Conservation (phyloP, 2,888 invertebrate species). For the Acheta domesticus region DNA sequence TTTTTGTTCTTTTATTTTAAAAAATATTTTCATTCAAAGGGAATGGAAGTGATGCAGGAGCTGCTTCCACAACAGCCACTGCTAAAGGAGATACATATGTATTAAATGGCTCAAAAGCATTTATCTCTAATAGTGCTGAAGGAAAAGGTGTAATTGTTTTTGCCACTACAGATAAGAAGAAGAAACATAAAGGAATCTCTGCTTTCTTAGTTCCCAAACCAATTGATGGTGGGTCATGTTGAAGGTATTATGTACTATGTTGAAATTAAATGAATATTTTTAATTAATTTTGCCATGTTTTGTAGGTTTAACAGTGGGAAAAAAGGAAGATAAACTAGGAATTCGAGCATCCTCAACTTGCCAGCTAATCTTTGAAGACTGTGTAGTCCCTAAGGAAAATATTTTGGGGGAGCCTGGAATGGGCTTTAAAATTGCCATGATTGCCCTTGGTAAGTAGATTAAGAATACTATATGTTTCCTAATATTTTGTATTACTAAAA, state of each 20-base stretch:
- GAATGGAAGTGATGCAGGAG: slow-evolving; percentile 95
- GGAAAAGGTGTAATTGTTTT: slow-evolving; percentile 79
- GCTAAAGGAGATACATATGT: slow-evolving; percentile 65
- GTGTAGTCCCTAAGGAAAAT: slow-evolving; percentile 74
- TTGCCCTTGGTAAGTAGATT: slow-evolving; percentile 57
- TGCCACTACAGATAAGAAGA: slow-evolving; percentile 82
- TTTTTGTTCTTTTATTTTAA: too few species aligned
- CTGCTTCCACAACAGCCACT: slow-evolving; percentile 85
- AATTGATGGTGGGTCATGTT: slow-evolving; percentile 48
- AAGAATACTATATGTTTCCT: not conserved
- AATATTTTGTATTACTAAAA: too few species aligned
- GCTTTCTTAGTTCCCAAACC: slow-evolving; percentile 86
- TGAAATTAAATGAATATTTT: too few species aligned
- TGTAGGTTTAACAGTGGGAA: slow-evolving; percentile 76
- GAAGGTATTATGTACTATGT: too few species aligned
- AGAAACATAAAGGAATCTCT: slow-evolving; percentile 76
- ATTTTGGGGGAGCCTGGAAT: slow-evolving; percentile 79
- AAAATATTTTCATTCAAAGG: slow-evolving; percentile 24
- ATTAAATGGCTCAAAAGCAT: slow-evolving; percentile 86
- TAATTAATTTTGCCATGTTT: not conserved
- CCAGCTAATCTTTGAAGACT: slow-evolving; percentile 89
- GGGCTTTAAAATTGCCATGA: slow-evolving; percentile 97
- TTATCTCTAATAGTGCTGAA: slow-evolving; percentile 94
- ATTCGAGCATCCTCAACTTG: slow-evolving; percentile 83
- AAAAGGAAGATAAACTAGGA: slow-evolving; percentile 93